Percentiles rank a stretch among this genome's conserved stretches.
These are phyloP conservation scores for Beris morrisii DNA, from an alignment of 2,888 invertebrate species.

Conservation along the genomic window DNA sequence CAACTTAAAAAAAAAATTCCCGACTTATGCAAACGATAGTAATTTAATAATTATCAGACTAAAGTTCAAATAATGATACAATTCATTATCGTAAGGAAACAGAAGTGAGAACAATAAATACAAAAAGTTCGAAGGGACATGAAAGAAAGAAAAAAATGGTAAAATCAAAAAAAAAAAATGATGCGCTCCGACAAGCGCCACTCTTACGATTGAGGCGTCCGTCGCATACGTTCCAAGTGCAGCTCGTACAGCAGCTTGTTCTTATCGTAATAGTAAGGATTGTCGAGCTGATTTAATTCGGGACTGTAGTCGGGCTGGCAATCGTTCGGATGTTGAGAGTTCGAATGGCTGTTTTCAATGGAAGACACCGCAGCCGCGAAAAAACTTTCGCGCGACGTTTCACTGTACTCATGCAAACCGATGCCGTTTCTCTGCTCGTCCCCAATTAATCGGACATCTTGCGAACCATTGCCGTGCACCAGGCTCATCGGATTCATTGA, in stretches of 20 bases:
- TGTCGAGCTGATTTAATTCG: conserved; percentile 73
- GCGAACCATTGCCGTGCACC: neutral
- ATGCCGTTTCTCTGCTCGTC: neutral
- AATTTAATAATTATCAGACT: no score
- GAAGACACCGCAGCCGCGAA: conserved; percentile 39
- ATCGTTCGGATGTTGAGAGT: conserved; percentile 42
- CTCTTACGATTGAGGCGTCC: conserved; percentile 50
- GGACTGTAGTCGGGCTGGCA: conserved; percentile 63
- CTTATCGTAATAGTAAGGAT: conserved; percentile 82
- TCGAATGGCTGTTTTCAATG: conserved; percentile 46
- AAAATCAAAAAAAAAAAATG: no score
- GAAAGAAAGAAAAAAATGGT: no score
- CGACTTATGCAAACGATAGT: no score
- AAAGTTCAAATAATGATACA: no score
- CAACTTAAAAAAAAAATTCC: no score
- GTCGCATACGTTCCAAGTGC: conserved; percentile 77
- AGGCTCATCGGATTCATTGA: neutral
- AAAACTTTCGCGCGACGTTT: conserved; percentile 40
- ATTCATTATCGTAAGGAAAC: no score
- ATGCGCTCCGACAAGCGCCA: neutral
- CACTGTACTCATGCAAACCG: neutral
- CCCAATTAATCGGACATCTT: neutral
- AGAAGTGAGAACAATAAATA: no score
- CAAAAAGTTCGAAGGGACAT: no score
- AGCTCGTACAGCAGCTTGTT: conserved; percentile 85